Evolutionary conservation across 2,797 vertebrate genomes (phyloP).

Genomic region (Menidia menidia): DNA sequence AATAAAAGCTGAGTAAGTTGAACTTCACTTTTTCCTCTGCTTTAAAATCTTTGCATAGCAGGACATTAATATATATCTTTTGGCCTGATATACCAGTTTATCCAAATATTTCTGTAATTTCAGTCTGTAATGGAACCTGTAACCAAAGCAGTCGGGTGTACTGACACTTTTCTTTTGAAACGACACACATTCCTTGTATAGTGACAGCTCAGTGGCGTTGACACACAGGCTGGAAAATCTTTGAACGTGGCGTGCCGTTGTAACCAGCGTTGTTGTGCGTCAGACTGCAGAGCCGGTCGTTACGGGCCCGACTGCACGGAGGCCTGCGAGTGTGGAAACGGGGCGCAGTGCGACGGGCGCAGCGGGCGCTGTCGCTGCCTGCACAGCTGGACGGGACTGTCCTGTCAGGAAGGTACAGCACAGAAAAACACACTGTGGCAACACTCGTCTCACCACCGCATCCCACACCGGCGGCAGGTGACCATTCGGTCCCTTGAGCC

Average conservation of each 20-base stretch:
- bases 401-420: constrained; percentile 87
- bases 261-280: neutral
- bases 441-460: neutral
- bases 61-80: too few species aligned
- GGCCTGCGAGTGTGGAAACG: constrained; percentile 84
- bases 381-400: constrained; percentile 82
- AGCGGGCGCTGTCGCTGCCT: constrained; percentile 89
- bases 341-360: constrained; percentile 79
- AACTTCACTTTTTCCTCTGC: too few species aligned
- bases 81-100: too few species aligned
- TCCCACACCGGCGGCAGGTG: constrained; percentile 24
- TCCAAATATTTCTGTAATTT: too few species aligned
- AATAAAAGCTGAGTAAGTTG: too few species aligned
- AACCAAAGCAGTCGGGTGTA: neutral
- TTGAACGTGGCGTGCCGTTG: too few species aligned
- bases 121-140: neutral
- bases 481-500: constrained; percentile 13
- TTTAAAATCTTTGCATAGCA: too few species aligned
- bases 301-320: constrained; percentile 89
- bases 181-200: too few species aligned
- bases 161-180: too few species aligned
- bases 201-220: too few species aligned
- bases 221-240: too few species aligned
- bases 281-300: constrained; percentile 84
- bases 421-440: neutral